Base-by-base conservation (phyloP, 2,113 vertebrate genomes). In the Neofelis nebulosa region DNA sequence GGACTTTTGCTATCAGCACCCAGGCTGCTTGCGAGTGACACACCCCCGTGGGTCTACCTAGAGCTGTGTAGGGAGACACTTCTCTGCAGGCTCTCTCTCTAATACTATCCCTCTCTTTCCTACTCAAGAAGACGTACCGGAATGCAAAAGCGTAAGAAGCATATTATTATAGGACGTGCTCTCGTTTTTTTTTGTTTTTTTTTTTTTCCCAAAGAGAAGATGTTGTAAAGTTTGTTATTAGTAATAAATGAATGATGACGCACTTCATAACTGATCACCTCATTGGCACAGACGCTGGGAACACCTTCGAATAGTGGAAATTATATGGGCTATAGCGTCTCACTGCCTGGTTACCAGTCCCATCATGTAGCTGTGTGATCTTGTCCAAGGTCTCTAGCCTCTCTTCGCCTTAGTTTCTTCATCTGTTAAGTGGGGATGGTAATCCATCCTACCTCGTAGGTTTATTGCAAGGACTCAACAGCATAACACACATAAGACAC, bases 141-240 rank as follows among this genome's bases (percentile, higher is more conserved):
- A 68, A 85, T 68, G 31, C 13, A 6, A 9, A 74, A 41, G 79
- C 36, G 3, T 45, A 33, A 41, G 23, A 63, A 86, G 55, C 14
- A 3, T 10, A 21, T 84, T 61, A 21, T 41, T 38, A 80, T 14
- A 55, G 21, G 73, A 69, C 5, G 45, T 41, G 31, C 66, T 68
- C 61, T 89, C n/a, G 4, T 93, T 63, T 86, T 89, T 86, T 89
- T 31, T 41, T 41, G 41, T 45, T 15, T 2, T 45, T 80, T 38
- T 81, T 83, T 71, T n/a, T 36, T 11, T 1, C 14, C 74, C 55
- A 31, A 96, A 91, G 68, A 91, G 89, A 29, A 7, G 48, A 63
- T 50, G 79, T 83, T 93, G 82, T 96, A 63, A 97, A 92, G 27
- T 96, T 92, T 88, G 23, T 94, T 89, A 85, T 69, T 96, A 81